Evolutionary conservation across 1,140 invertebrate genomes (phyloP).

Genomic region (Agrypnia vestita): DNA sequence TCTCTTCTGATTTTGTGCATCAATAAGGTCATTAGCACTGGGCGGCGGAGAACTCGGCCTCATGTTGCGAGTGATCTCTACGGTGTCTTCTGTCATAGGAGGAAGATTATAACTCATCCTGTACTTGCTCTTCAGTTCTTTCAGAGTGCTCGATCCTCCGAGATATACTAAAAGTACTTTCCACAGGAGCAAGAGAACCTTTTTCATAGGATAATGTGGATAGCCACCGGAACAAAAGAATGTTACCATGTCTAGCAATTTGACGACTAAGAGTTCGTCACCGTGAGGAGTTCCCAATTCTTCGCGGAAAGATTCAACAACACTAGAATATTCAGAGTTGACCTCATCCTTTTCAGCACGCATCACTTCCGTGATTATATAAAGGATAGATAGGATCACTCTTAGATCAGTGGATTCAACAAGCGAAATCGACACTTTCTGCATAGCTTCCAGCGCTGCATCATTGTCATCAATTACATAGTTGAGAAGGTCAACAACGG

Average conservation of each 20-base stretch:
- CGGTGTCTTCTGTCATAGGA: constrained; percentile 90
- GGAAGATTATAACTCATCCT: constrained; percentile 82
- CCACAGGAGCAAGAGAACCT: constrained; percentile 96
- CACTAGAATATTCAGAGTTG: constrained; percentile 79
- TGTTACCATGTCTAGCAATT: constrained; percentile 94
- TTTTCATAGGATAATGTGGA: constrained; percentile 98
- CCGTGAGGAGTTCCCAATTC: constrained; percentile 84
- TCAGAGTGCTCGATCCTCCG: constrained; percentile 89
- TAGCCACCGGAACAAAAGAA: constrained; percentile 94
- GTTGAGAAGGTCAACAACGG: constrained; percentile 93
- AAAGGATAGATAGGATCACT: constrained; percentile 93
- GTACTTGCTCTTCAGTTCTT: constrained; percentile 83
- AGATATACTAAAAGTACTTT: constrained; percentile 93
- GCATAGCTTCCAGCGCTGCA: constrained; percentile 81
- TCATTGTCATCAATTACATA: constrained; percentile 94
- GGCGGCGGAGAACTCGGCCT: constrained; percentile 95
- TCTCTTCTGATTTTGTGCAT: constrained; percentile 88
- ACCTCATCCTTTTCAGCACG: constrained; percentile 79
- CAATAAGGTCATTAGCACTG: constrained; percentile 92
- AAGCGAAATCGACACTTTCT: constrained; percentile 81
- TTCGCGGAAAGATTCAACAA: constrained; percentile 84
- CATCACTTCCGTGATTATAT: constrained; percentile 94
- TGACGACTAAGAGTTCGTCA: constrained; percentile 90
- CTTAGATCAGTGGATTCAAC: constrained; percentile 94
- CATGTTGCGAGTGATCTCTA: constrained; percentile 94